These are phyloP conservation scores for Zhengitettix transpicula DNA, from an alignment of 2,888 invertebrate species.

Conservation along the genomic window DNA sequence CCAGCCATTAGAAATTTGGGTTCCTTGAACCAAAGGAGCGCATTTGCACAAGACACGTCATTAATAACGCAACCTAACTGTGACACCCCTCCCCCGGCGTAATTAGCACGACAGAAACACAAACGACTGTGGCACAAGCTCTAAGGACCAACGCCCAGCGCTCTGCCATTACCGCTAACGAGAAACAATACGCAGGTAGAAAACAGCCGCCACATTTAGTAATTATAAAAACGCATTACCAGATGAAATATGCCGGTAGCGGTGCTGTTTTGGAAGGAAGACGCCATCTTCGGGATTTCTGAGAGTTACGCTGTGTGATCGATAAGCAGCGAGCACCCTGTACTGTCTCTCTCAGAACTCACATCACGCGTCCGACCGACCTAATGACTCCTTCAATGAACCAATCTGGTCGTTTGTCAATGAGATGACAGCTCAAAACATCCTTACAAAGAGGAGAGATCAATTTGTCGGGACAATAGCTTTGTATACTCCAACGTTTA, in stretches of 20 bases:
- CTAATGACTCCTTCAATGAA: too few relatives aligned
- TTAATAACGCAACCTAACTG: conserved; percentile 3
- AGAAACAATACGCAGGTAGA: not conserved
- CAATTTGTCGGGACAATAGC: too few relatives aligned
- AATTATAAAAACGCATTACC: not conserved
- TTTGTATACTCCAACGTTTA: too few relatives aligned
- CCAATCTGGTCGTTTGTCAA: too few relatives aligned
- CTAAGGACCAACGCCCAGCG: not conserved
- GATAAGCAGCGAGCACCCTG: too few relatives aligned
- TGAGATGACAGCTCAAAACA: too few relatives aligned
- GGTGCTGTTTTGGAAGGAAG: too few relatives aligned
- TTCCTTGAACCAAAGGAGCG: not conserved
- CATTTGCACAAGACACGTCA: conserved; percentile 1
- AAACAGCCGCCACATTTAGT: not conserved
- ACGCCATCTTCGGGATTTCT: too few relatives aligned
- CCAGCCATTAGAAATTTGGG: not conserved
- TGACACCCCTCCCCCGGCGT: conserved; percentile 1
- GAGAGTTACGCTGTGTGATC: too few relatives aligned
- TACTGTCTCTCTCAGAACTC: too few relatives aligned
- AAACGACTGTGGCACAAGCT: not conserved
- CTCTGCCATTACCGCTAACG: not conserved
- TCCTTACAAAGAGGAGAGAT: too few relatives aligned
- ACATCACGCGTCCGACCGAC: too few relatives aligned
- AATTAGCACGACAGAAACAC: not conserved
- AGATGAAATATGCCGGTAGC: not conserved